These are phyloP conservation scores for Drosophila paranaensis DNA, from an alignment of 2,888 invertebrate species.

Conservation along the genomic window DNA sequence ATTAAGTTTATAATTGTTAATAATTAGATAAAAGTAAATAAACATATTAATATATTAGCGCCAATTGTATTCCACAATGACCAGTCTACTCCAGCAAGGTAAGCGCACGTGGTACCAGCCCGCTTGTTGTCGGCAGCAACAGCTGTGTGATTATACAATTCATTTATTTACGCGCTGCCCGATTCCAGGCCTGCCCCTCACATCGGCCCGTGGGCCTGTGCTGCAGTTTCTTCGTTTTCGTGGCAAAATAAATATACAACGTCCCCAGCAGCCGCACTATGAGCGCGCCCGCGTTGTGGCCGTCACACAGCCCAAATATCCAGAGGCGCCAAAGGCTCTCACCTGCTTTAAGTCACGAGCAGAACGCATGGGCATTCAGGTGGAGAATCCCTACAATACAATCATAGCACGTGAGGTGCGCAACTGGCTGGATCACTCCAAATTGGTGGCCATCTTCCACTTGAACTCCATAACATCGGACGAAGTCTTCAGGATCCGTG, in stretches of 20 bases:
- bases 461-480: slow-evolving; percentile 89
- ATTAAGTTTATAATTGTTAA: slow-evolving; percentile 2
- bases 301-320: slow-evolving; percentile 88
- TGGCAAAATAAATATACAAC: slow-evolving; percentile 92
- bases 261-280: slow-evolving; percentile 89
- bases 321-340: slow-evolving; percentile 85
- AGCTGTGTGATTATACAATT: slow-evolving; percentile 54
- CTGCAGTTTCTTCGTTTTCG: slow-evolving; percentile 88
- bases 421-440: slow-evolving; percentile 89
- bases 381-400: slow-evolving; percentile 89
- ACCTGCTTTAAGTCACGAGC: slow-evolving; percentile 86
- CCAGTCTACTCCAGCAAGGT: slow-evolving; percentile 54
- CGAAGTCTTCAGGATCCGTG: slow-evolving; percentile 88
- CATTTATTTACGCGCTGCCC: slow-evolving; percentile 5
- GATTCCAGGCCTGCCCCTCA: slow-evolving; percentile 52
- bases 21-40: slow-evolving; percentile 14
- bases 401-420: slow-evolving; percentile 90
- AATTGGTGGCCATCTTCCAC: slow-evolving; percentile 90
- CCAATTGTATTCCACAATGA: slow-evolving; percentile 29
- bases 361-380: slow-evolving; percentile 71
- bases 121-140: not conserved
- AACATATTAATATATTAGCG: not conserved
- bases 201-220: slow-evolving; percentile 81
- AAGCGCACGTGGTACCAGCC: slow-evolving; percentile 3
- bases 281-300: slow-evolving; percentile 88